A percentile compares a stretch with the other conserved stretches of the same genome.
Evolutionary conservation across 2,888 invertebrate genomes (phyloP).

Genomic region (Ceratothoa steindachneri): DNA sequence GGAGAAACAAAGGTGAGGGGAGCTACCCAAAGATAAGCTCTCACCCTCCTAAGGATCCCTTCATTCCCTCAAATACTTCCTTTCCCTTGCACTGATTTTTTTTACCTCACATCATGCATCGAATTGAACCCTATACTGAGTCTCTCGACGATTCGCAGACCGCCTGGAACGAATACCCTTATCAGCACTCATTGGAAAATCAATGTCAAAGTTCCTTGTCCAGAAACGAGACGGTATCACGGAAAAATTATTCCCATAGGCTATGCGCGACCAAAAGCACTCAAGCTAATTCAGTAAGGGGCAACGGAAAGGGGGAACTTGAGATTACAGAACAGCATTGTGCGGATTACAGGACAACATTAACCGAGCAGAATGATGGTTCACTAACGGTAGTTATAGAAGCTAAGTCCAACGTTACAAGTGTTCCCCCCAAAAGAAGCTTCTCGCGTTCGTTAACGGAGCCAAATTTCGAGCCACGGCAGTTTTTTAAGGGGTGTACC

Average conservation of each 20-base stretch:
- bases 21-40: no score
- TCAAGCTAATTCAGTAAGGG: neutral
- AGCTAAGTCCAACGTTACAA: no score
- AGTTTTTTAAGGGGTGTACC: neutral
- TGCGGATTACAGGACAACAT: no score
- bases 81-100: no score
- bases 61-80: no score
- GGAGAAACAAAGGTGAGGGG: no score
- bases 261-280: neutral
- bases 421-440: neutral
- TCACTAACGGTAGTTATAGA: no score
- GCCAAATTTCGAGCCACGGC: neutral
- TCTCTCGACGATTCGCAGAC: neutral
- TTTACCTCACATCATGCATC: no score
- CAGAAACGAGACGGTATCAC: neutral
- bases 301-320: neutral
- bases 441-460: neutral
- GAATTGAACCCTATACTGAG: neutral
- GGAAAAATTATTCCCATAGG: neutral
- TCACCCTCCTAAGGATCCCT: no score
- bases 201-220: neutral
- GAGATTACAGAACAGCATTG: no score
- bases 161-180: neutral
- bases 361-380: no score
- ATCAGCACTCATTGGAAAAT: neutral